Evolutionary conservation across 2,797 vertebrate genomes (phyloP), one percentile per base, ranked within the genome.

Genomic region (Sebastiscus albofasciatus): DNA sequence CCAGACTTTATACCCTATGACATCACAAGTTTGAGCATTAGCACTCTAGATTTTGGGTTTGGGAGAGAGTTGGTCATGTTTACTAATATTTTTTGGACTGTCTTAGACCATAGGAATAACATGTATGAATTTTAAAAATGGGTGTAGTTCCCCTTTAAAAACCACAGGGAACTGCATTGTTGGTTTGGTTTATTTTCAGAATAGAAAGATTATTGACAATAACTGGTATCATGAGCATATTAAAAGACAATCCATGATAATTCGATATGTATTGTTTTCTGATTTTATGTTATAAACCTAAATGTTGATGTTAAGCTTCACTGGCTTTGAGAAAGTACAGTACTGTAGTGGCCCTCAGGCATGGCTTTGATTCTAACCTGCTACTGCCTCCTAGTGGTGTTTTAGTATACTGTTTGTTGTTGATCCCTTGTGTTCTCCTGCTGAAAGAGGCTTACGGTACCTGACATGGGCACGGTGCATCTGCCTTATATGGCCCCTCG

Each of bases 341-440:
- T 46, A 54, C 62, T 56, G 16, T 29, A 24, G 24, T 7, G 13
- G 60, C 77, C 75, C 26, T 49, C 36, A 55, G 85, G 64, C 27
- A 29, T 26, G 2, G 20, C 24, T 81, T 69, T 56, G 18, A 87
- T 73, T 79, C 60, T 85, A 49, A 81, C 75, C 67, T 80, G 61
- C 84, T 91, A 90, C 90, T 93, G 91, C 94, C 92, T 76, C 81
- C 91, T 81, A 83, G 91, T 92, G 94, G 90, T 70, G 9, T 3
- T 33, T 70, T 31, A 11, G 27, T 39, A 46, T 65, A 83, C 31
- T 72, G 77, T 64, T 72, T 60, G 27, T 72, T 60, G 24, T 68
- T 85, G 34, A 74, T 61, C 55, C 14, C 36, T 42, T 52, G 39
- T 65, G 79, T 81, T 87, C 77, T 59, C 13, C 70, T 79, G 59